These are phyloP conservation scores for Melopsittacus undulatus DNA, from an alignment of 2,797 vertebrate genomes.

Conservation along the genomic window DNA sequence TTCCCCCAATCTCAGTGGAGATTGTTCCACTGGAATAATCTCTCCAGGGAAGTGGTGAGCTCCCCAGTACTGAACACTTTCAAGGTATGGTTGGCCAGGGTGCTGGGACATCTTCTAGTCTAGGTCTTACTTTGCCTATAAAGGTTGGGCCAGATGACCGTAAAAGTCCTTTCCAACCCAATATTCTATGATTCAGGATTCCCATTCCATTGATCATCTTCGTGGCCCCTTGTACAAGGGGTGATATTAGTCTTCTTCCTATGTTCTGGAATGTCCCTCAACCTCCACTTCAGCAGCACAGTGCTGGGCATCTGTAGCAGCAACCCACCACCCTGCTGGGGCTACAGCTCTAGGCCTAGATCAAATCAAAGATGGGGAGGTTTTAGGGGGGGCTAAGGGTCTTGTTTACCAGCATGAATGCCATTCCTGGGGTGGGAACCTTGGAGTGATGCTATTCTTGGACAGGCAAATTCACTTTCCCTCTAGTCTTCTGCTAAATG, in stretches of 20 bases:
- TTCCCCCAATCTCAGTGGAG: neutral
- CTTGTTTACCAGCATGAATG: neutral
- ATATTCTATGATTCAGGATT: neutral
- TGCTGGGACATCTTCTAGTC: neutral
- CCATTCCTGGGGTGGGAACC: neutral
- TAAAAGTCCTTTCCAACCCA: neutral
- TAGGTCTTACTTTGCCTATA: neutral
- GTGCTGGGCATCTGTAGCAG: neutral
- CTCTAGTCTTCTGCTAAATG: neutral
- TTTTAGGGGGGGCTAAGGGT: rapidly evolving
- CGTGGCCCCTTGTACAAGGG: neutral
- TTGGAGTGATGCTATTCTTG: rapidly evolving
- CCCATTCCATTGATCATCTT: neutral
- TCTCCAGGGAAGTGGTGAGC: neutral
- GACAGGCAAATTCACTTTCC: neutral
- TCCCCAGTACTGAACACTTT: neutral
- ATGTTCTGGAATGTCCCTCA: neutral
- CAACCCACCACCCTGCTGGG: neutral
- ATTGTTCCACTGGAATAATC: neutral
- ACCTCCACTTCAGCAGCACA: neutral
- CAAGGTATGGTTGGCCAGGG: neutral
- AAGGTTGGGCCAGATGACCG: neutral
- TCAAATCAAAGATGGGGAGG: neutral
- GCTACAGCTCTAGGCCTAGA: neutral
- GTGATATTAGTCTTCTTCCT: neutral